These are phyloP conservation scores for Trichechus manatus DNA, from an alignment of 2,113 vertebrate genomes.

Conservation along the genomic window DNA sequence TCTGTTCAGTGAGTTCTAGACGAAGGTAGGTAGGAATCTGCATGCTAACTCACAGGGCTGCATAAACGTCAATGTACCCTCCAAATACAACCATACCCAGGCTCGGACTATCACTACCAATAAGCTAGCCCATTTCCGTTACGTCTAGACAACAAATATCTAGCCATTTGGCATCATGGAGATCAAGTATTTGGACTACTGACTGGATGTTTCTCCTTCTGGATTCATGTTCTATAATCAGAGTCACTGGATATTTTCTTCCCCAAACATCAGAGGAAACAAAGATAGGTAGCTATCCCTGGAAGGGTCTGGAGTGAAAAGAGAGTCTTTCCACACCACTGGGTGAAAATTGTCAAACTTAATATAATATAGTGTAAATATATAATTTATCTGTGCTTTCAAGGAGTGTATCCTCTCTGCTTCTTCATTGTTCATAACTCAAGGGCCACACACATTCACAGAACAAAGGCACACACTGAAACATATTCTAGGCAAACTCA, in stretches of 20 bases:
- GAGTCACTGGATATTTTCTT: not conserved
- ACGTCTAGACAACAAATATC: not conserved
- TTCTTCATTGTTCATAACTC: not conserved
- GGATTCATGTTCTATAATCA: not conserved
- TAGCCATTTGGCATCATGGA: not conserved
- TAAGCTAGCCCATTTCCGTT: not conserved
- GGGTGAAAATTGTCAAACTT: not conserved
- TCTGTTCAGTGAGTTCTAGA: not conserved
- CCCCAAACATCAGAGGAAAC: constrained; percentile 6
- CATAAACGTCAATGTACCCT: not conserved
- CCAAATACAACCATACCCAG: not conserved
- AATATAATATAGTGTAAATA: not conserved
- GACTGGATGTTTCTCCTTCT: not conserved
- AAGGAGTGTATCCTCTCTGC: not conserved
- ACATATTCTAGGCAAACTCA: not conserved
- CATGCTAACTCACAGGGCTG: not conserved
- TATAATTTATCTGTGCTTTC: not conserved
- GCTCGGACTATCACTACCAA: too few species aligned
- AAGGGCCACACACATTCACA: not conserved
- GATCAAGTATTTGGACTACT: not conserved
- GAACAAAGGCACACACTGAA: not conserved
- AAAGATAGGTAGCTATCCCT: not conserved
- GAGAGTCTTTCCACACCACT: not conserved
- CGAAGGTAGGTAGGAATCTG: not conserved
- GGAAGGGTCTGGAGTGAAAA: not conserved